Base-by-base conservation (phyloP, 2,888 invertebrate species). In the Scelioninae gen. 2 region DNA sequence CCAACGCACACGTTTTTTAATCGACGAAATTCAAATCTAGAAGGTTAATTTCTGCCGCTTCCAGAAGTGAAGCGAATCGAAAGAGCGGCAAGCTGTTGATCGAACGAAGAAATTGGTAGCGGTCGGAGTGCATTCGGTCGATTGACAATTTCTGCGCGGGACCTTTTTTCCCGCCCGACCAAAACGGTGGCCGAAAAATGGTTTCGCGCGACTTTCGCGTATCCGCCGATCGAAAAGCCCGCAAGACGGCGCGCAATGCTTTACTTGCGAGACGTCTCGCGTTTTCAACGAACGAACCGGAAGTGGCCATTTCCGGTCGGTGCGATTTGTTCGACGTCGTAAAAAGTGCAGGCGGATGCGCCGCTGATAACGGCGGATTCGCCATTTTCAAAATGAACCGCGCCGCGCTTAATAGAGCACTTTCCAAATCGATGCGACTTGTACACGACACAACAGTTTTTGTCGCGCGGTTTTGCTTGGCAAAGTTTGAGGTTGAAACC, bases 251-350 rank as follows among this genome's bases (percentile, higher is more conserved):
- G 46, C 41, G 67, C 57, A 9, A 50, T 25, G 41, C 18, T 67
- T 41, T 50, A 11, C 22, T 22, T 25, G 25, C 58, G 46, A 7
- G 19, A 25, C 31, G 39, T 41, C 61, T 61, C 61, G 48, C 37
- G 48, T 48, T 60, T 55, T 18, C 57, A 31, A 31, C 48, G 45
- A 74, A 72, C 52, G 69, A 58, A 75, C 61, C 79, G 81, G 80
- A 81, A 82, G 79, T 76, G 76, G 61, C 76, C 76, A 77, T 75
- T 81, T 81, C 81, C 81, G 80, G 61, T 18, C 50, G 50, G 45
- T 16, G 57, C 39, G 57, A 33, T 50, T 52, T 13, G 37, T 9
- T 57, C 55, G 45, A 41, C 39, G 65, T 37, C 57, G 46, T 70
- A 77, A 78, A 78, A 75, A 73, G 60, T 61, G 71, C 55, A 53